phyloP scores from a whole-genome alignment of 2,797 vertebrate species.

The Propithecus perrieri region DNA sequence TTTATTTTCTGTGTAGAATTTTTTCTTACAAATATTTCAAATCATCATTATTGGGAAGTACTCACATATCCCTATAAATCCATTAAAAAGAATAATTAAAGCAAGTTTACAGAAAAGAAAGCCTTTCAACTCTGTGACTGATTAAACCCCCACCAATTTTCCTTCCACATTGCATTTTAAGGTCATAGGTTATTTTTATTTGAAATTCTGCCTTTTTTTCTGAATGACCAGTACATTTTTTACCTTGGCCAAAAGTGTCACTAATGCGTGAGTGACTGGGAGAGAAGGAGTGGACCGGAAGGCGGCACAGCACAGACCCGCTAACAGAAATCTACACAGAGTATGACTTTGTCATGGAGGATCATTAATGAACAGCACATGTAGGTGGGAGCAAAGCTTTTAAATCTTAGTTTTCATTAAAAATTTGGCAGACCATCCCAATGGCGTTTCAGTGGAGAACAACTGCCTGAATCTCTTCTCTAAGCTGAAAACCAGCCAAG shows the following conservation, averaged over 20 bases:
- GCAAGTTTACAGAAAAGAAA: not conserved
- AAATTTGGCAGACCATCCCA: not conserved
- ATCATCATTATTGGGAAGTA: not conserved
- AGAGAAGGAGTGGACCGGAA: rapidly evolving
- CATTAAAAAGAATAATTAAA: not conserved
- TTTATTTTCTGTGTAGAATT: not conserved
- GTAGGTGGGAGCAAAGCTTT: not conserved
- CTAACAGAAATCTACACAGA: not conserved
- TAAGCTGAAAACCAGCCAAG: not conserved
- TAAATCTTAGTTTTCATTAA: not conserved
- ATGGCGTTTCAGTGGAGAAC: not conserved
- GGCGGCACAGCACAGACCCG: not conserved
- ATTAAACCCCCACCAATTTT: not conserved
- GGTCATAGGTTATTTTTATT: not conserved
- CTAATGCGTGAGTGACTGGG: not conserved
- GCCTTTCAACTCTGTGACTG: not conserved
- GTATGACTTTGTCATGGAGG: not conserved
- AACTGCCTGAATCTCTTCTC: not conserved
- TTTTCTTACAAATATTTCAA: not conserved
- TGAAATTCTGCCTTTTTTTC: not conserved
- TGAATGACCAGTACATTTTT: not conserved
- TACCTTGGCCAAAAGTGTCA: not conserved
- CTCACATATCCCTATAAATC: not conserved
- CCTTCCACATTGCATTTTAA: not conserved
- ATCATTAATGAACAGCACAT: not conserved